Evolutionary conservation across 35 echinoderm and acorn worm species (phyloP).

Genomic region (Apostichopus japonicus): DNA sequence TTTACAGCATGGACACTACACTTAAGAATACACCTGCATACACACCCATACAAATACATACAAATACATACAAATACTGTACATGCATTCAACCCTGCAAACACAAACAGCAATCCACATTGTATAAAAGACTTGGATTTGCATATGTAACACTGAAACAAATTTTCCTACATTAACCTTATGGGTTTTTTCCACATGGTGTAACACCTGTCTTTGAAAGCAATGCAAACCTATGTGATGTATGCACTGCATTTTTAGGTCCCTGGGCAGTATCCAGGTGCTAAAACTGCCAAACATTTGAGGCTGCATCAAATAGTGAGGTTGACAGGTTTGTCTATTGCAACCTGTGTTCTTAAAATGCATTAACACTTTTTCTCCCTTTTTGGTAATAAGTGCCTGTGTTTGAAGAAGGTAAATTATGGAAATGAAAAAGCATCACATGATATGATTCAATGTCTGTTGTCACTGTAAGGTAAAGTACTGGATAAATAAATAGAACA

Average conservation of each 20-base stretch:
- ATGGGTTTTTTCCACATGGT: not conserved
- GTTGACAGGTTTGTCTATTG: not conserved
- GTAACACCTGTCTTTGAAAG: not conserved
- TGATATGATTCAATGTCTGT: not conserved
- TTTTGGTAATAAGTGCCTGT: not conserved
- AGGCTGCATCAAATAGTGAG: not conserved
- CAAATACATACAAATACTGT: not conserved
- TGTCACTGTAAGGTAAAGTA: no score
- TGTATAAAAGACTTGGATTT: no score
- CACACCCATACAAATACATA: not conserved
- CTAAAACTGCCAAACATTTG: not conserved
- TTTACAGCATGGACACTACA: not conserved
- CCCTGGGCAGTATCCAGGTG: not conserved
- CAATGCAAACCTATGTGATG: not conserved
- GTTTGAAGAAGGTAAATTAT: not conserved
- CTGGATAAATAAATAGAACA: no score
- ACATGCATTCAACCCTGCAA: not conserved
- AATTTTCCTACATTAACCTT: not conserved
- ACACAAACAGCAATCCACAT: not conserved
- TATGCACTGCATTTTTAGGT: not conserved
- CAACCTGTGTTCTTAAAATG: not conserved
- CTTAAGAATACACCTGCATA: not conserved
- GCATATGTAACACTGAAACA: no score
- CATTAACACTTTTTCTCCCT: not conserved
- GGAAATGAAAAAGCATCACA: not conserved